phyloP scores from a whole-genome alignment of 2,113 vertebrate species.

The Rhabdomys dilectus region DNA sequence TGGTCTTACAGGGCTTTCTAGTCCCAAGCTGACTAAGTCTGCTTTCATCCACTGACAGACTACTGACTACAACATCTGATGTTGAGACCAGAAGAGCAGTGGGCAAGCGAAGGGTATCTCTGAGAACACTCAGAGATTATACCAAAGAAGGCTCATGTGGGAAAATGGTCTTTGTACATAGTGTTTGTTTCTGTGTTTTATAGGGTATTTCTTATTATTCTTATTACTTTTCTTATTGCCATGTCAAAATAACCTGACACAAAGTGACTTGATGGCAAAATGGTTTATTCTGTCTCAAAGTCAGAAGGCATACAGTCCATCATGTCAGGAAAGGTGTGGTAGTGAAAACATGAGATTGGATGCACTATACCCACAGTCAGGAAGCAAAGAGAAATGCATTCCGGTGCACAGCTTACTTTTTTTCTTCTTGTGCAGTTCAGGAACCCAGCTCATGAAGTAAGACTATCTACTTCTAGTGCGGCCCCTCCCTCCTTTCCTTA shows the following conservation, averaged over 20 bases:
- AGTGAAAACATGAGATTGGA: background rate
- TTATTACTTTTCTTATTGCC: background rate
- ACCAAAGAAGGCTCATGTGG: background rate
- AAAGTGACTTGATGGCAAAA: background rate
- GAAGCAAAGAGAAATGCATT: background rate
- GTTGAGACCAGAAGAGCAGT: background rate
- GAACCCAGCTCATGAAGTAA: background rate
- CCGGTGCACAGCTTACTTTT: background rate
- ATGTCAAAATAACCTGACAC: background rate
- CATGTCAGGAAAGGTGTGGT: background rate
- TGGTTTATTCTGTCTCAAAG: background rate
- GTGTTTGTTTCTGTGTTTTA: background rate
- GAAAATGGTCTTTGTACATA: background rate
- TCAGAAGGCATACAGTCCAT: background rate
- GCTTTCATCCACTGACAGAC: background rate
- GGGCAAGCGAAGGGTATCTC: background rate
- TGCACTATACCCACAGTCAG: background rate
- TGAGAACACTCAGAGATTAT: background rate
- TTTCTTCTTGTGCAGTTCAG: background rate
- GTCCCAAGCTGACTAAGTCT: conserved; percentile 4
- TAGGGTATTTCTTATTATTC: background rate
- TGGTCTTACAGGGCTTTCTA: background rate
- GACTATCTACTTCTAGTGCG: no score
- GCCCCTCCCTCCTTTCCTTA: background rate
- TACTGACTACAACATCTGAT: background rate